Percentiles rank a stretch among this genome's conserved stretches.
Evolutionary conservation across 2,113 vertebrate genomes (phyloP).

Genomic region (Triplophysa rosa): DNA sequence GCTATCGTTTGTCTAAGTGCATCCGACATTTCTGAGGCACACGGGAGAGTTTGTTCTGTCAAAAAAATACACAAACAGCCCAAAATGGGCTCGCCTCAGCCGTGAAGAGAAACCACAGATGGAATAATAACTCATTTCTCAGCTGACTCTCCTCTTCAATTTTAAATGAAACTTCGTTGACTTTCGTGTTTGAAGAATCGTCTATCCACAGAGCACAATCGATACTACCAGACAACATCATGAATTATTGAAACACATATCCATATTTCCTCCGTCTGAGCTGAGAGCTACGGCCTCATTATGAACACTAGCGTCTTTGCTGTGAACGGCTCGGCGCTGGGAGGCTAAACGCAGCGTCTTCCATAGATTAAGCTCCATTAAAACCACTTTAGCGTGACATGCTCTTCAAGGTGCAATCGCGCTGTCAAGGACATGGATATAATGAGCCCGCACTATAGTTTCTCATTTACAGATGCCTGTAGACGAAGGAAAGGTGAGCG

Average conservation of each 20-base stretch:
- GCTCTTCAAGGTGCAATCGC: slow-evolving; percentile 23
- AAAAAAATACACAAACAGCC: slow-evolving; percentile 23
- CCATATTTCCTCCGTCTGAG: slow-evolving; percentile 21
- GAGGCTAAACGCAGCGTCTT: slow-evolving; percentile 44
- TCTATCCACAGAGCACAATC: slow-evolving; percentile 43
- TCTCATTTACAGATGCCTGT: neutral
- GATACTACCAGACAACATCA: slow-evolving; percentile 48
- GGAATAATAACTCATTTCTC: slow-evolving; percentile 39
- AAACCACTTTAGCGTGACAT: slow-evolving; percentile 27
- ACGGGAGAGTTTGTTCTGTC: neutral
- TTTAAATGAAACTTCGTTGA: slow-evolving; percentile 48
- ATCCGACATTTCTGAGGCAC: neutral
- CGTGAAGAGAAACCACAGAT: slow-evolving; percentile 13
- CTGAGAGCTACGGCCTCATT: slow-evolving; percentile 38
- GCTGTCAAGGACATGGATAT: slow-evolving; percentile 31
- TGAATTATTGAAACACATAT: slow-evolving; percentile 50
- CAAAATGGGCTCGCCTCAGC: slow-evolving; percentile 3
- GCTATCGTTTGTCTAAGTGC: slow-evolving; percentile 2
- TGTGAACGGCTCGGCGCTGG: neutral
- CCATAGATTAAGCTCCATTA: slow-evolving; percentile 48
- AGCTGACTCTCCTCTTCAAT: slow-evolving; percentile 35
- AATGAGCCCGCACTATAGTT: slow-evolving; percentile 35
- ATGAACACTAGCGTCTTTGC: slow-evolving; percentile 3
- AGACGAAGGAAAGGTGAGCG: slow-evolving; percentile 3
- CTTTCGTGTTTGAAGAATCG: slow-evolving; percentile 47